phyloP scores from a whole-genome alignment of 1,140 invertebrate genomes.

The Temnothorax longispinosus region DNA sequence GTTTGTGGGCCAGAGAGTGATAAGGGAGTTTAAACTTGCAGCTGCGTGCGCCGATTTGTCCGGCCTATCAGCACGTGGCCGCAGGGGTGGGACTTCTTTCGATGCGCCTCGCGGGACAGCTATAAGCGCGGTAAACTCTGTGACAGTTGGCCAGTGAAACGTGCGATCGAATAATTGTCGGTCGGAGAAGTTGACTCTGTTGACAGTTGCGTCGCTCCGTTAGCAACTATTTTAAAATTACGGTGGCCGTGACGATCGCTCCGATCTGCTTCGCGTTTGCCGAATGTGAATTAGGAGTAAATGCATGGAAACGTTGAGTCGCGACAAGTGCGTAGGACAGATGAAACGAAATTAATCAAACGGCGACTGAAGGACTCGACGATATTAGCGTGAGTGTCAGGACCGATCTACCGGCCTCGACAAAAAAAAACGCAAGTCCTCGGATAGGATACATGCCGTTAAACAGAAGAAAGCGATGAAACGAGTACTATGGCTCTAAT shows the following conservation, averaged over 20 bases:
- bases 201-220: neutral
- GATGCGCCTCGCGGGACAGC: conserved; percentile 41
- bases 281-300: conserved; percentile 11
- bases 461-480: conserved; percentile 33
- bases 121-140: conserved; percentile 44
- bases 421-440: neutral
- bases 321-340: conserved; percentile 58
- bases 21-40: conserved; percentile 61
- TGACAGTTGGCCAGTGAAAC: conserved; percentile 40
- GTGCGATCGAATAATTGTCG: neutral
- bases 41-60: conserved; percentile 69
- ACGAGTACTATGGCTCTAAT: conserved; percentile 71
- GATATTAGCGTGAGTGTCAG: conserved; percentile 30
- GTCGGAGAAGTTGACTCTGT: neutral
- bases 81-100: conserved; percentile 39
- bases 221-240: neutral
- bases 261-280: neutral
- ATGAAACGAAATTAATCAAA: conserved; percentile 56
- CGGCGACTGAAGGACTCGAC: conserved; percentile 44
- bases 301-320: conserved; percentile 59
- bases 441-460: neutral
- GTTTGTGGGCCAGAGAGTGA: conserved; percentile 60
- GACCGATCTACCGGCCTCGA: neutral
- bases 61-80: conserved; percentile 68
- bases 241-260: neutral